phyloP scores from a whole-genome alignment of 2,113 vertebrate species.

The Ariopsis seemanni region DNA sequence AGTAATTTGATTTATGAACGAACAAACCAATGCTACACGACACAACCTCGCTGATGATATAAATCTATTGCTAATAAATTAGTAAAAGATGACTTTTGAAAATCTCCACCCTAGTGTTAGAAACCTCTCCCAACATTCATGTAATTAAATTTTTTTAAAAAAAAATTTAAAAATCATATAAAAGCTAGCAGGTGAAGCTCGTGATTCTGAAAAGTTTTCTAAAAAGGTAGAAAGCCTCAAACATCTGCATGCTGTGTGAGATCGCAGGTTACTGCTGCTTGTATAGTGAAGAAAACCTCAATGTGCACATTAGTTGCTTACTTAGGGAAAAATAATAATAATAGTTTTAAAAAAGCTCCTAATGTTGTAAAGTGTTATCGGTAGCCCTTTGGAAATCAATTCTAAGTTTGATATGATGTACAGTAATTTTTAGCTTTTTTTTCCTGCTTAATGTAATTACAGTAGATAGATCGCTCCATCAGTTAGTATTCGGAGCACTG shows the following conservation, averaged over 20 bases:
- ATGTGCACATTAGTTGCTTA: neutral
- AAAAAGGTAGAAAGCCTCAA: neutral
- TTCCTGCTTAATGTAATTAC: neutral
- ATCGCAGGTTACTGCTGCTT: too few relatives aligned
- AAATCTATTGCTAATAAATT: slow-evolving; percentile 27
- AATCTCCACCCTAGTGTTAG: slow-evolving; percentile 8
- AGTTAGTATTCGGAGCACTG: neutral
- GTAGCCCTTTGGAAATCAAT: neutral
- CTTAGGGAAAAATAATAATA: neutral
- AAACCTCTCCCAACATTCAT: neutral
- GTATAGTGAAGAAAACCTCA: neutral
- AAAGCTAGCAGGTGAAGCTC: neutral
- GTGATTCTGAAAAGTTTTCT: neutral
- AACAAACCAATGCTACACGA: neutral
- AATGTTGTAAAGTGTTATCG: neutral
- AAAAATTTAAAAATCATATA: neutral
- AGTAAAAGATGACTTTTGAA: neutral
- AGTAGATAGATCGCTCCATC: neutral
- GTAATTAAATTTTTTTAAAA: neutral
- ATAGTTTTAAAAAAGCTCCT: too few relatives aligned
- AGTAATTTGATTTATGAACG: neutral
- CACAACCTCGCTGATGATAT: too few relatives aligned
- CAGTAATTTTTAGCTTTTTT: neutral
- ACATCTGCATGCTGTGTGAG: neutral
- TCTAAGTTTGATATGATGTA: too few relatives aligned